Base-by-base conservation (phyloP, 2,113 vertebrate species). In the Paracanthobrama guichenoti region DNA sequence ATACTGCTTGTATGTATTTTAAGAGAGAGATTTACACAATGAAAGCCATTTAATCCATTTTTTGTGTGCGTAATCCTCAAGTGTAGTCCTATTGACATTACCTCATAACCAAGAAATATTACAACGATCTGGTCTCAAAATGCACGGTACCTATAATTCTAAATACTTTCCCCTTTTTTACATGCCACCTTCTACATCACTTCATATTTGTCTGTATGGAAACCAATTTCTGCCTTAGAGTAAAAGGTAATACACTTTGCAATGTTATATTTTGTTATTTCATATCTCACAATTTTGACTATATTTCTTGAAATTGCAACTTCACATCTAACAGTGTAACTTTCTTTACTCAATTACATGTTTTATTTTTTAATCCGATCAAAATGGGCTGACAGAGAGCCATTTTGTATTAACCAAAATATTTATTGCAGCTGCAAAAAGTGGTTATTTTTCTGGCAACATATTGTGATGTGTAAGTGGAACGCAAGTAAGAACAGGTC, bases 371-470 rank as follows among this genome's bases (percentile, higher is more conserved):
- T n/a, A 46, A 13, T 31, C 31, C 6, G 18, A 3, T 42, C 59
- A 72, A 50, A 28, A 60, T 82, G 72, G 31, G 31, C 35, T 69
- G 66, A 69, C 1, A 10, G 66, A 28, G 6, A n/a, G 55, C 16
- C 67, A 73, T 82, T 75, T 81, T 85, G 62, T 83, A 22, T 75
- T 66, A 80, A 64, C 46, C 31, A 48, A 86, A 82, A 85, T 80
- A 74, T 86, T 79, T 71, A 86, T 84, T 86, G 81, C 77, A 42
- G 67, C 66, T 57, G 72, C 79, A 87, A 83, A 81, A 88, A 88
- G 85, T 83, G 69, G 86, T 85, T 88, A 83, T 89, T 81, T 88
- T 84, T 87, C 73, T 90, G 86, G 84, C 84, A 84, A 83, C 60
- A 79, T 24, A 35, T 86, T 84, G 79, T 82, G 50, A 86, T 84